Evolutionary conservation across 92 coral and sea anemone species (phyloP).

Genomic region (Parazoanthus darwini): DNA sequence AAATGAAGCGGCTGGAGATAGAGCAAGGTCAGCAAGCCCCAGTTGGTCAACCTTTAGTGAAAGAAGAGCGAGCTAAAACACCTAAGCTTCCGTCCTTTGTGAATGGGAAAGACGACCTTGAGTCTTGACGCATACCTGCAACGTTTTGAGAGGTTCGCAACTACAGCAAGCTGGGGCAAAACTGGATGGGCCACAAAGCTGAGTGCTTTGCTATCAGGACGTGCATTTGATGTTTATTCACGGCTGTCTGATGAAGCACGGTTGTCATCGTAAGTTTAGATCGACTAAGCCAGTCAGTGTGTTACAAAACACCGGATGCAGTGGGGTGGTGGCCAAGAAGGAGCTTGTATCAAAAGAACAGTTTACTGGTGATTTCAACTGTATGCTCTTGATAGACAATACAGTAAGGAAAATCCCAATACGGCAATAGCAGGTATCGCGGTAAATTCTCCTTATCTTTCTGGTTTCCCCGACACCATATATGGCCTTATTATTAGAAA

Average conservation of each 20-base stretch:
- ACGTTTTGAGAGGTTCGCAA: too few species aligned
- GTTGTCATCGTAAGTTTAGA: slow-evolving; percentile 11
- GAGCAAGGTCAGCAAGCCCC: too few species aligned
- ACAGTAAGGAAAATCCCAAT: slow-evolving; percentile 63
- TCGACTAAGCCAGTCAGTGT: not conserved
- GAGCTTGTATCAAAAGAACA: not conserved
- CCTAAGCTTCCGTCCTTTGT: too few species aligned
- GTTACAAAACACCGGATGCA: not conserved
- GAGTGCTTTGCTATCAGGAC: too few species aligned
- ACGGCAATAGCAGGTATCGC: slow-evolving; percentile 54
- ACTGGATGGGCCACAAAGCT: too few species aligned
- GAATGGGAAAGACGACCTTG: too few species aligned
- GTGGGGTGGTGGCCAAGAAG: not conserved
- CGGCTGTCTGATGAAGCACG: not conserved
- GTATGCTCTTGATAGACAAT: slow-evolving; percentile 56
- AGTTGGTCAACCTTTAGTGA: too few species aligned
- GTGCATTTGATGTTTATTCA: too few species aligned
- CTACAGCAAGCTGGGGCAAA: not conserved
- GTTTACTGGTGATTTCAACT: not conserved
- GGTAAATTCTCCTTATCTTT: slow-evolving; percentile 54
- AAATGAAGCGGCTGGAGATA: not conserved
- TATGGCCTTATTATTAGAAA: slow-evolving; percentile 12
- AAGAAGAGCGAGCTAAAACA: not conserved
- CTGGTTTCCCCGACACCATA: slow-evolving; percentile 29
- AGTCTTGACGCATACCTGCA: too few species aligned